Base-by-base conservation (phyloP, 1,140 invertebrate species). In the Platyura marginata region DNA sequence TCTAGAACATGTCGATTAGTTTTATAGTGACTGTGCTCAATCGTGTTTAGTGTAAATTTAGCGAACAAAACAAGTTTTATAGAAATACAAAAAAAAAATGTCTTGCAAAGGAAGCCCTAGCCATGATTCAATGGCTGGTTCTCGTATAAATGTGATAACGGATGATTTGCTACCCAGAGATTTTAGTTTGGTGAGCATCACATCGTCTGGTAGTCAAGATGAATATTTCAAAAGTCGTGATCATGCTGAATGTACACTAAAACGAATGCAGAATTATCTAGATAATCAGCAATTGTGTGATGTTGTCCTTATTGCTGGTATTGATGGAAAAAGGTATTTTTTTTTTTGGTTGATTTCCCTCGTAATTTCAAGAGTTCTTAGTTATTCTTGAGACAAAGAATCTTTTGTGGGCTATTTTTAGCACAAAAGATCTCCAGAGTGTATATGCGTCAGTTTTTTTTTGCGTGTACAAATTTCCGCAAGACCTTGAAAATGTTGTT, bases 181-280 rank as follows among this genome's bases (percentile, higher is more conserved):
- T 34, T 57, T 54, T 21, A 57, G 55, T 43, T 40, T 61, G 44
- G 58, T 48, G 10, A 61, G 58, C 40, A 43, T 61, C 8, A 60
- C 51, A 6, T 60, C 59, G 3, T 48, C 57, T 20, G 51, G 52
- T 42, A 59, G 51, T 42, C 9, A 4, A 16, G 81, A 86, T 57
- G 84, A 87, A 65, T 77, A 75, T 54, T 86, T 85, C 61, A 72
- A 74, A 45, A 79, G 78, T 54, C 69, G 74, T 49, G 78, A 79
- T 47, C 84, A 90, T 66, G 79, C 86, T 1, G 82, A 85, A 54
- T 69, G 68, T 20, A 82, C 84, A 53, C 65, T 91, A 34, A 74
- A 72, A 45, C 75, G 78, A 53, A 86, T 92, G 77, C 81, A 81
- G 55, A 65, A 70, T 35, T 89, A 87, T 63, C 74, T 85, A 41